These are phyloP conservation scores for Zosterops borbonicus DNA, from an alignment of 2,113 vertebrate species.

Conservation along the genomic window DNA sequence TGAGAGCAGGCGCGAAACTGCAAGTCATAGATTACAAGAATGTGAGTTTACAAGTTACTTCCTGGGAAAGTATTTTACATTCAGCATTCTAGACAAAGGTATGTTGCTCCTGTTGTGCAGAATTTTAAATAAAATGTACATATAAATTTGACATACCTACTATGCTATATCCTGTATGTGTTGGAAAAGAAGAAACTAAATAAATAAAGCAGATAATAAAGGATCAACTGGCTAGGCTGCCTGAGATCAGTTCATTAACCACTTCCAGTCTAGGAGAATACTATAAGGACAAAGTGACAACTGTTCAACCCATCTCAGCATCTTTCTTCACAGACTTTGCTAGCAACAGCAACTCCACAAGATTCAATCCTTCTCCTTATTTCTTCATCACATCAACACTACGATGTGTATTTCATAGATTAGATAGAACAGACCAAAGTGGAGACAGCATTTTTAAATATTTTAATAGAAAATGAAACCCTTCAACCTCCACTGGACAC, in stretches of 20 bases:
- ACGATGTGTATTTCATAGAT: neutral
- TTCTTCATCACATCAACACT: neutral
- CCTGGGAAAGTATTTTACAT: neutral
- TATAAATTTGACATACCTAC: neutral
- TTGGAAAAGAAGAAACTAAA: neutral
- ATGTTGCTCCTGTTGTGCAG: neutral
- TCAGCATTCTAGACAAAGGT: neutral
- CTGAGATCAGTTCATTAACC: neutral
- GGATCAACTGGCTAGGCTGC: neutral
- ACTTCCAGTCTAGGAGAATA: neutral
- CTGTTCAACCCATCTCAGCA: neutral
- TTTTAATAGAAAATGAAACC: neutral
- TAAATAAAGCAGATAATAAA: neutral
- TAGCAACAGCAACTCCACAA: neutral
- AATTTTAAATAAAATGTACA: neutral
- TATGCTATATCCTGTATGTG: neutral
- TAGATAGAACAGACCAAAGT: neutral
- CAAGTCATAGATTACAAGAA: neutral
- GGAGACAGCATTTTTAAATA: neutral
- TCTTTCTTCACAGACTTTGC: neutral
- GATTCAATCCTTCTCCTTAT: neutral
- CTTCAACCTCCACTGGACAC: neutral
- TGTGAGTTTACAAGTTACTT: neutral
- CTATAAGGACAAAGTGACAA: neutral
- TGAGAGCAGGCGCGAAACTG: neutral